These are phyloP conservation scores for Catocala sponsa DNA, from an alignment of 2,888 invertebrate species.

Conservation along the genomic window DNA sequence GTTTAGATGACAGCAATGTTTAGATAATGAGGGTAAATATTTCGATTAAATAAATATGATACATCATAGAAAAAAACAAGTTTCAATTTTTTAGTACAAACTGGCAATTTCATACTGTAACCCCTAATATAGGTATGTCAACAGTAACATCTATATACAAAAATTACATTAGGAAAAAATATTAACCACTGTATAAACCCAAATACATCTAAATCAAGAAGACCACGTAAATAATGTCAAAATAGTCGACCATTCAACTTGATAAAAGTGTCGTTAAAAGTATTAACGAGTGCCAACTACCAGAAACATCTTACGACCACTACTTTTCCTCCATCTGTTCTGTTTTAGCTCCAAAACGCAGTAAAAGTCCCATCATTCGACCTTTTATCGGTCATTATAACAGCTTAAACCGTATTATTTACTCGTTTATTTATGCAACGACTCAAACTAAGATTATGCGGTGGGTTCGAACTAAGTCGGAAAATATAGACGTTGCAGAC, in stretches of 20 bases:
- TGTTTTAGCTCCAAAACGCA: constrained; percentile 31
- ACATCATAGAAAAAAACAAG: too few species aligned
- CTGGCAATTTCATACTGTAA: too few species aligned
- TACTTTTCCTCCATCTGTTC: constrained; percentile 35
- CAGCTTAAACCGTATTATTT: constrained; percentile 8
- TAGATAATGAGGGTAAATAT: too few species aligned
- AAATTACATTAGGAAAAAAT: too few species aligned
- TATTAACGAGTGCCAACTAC: constrained; percentile 26
- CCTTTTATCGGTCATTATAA: constrained; percentile 35
- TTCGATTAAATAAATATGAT: too few species aligned
- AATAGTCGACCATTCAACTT: constrained; percentile 3
- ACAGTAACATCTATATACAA: too few species aligned
- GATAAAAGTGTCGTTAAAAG: constrained; percentile 38
- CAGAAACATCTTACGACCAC: constrained; percentile 23
- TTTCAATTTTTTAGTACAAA: too few species aligned
- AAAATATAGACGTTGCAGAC: constrained; percentile 3
- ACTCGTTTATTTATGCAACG: constrained; percentile 11
- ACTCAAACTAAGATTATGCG: constrained; percentile 2
- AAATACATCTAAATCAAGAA: constrained; percentile 3
- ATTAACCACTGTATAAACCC: too few species aligned
- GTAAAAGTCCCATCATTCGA: constrained; percentile 18
- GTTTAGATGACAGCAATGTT: too few species aligned
- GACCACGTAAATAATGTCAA: constrained; percentile 1
- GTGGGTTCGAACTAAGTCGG: background rate
- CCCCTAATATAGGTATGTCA: too few species aligned